A percentile compares a stretch with the other conserved stretches of the same genome.
These are phyloP conservation scores for Semaprochilodus insignis DNA, from an alignment of 2,797 vertebrate species.

Conservation along the genomic window DNA sequence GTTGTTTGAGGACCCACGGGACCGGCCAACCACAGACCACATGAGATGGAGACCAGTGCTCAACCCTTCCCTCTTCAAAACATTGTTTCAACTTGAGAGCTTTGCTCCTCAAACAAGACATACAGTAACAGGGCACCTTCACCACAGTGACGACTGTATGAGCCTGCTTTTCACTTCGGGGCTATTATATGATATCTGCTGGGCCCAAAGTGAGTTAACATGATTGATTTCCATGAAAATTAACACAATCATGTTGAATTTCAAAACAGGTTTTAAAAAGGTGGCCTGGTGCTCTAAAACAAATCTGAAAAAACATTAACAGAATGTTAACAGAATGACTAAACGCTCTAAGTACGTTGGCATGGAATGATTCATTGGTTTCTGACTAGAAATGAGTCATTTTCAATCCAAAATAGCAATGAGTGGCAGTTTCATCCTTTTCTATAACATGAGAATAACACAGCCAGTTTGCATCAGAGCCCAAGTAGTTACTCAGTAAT, in stretches of 20 bases:
- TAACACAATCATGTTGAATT: background rate
- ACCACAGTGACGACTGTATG: background rate
- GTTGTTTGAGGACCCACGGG: constrained; percentile 31
- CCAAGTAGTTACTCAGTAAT: too few relatives aligned
- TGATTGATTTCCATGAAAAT: background rate
- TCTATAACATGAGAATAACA: background rate
- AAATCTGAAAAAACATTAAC: too few relatives aligned
- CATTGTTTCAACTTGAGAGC: constrained; percentile 37
- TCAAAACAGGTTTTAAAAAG: background rate
- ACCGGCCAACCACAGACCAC: constrained; percentile 36
- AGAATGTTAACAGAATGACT: background rate
- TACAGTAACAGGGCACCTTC: background rate
- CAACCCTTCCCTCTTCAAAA: constrained; percentile 42
- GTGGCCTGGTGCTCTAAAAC: too few relatives aligned
- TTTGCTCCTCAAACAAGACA: constrained; percentile 24
- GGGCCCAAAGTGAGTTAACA: background rate
- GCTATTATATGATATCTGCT: background rate
- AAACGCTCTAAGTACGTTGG: background rate
- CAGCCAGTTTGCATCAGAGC: too few relatives aligned
- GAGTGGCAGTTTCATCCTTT: background rate
- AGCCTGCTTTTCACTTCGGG: background rate
- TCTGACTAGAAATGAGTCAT: too few relatives aligned
- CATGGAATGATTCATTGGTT: too few relatives aligned
- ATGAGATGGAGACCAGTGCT: constrained; percentile 11
- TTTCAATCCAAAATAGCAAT: too few relatives aligned